Percentiles rank a stretch among this genome's conserved stretches.
These are phyloP conservation scores for Manacus vitellinus DNA, from an alignment of 2,113 vertebrate genomes.

Conservation along the genomic window DNA sequence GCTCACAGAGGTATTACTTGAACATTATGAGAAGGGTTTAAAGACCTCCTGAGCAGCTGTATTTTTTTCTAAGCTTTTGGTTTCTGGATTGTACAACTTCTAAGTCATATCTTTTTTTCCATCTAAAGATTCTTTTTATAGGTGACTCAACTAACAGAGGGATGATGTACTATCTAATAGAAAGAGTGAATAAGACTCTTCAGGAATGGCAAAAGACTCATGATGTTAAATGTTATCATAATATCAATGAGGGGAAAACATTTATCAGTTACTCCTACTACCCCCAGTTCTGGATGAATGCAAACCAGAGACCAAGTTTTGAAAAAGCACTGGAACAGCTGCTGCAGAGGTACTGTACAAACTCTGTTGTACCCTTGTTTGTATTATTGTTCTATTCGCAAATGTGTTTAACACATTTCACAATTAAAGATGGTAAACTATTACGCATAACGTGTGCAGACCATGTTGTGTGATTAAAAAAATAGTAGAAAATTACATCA, in stretches of 20 bases:
- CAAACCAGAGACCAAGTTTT: constrained; percentile 84
- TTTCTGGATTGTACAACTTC: background rate
- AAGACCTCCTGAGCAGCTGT: background rate
- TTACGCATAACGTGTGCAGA: background rate
- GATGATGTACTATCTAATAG: constrained; percentile 96
- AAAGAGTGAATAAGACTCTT: constrained; percentile 89
- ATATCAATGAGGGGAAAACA: constrained; percentile 86
- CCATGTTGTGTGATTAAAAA: constrained; percentile 31
- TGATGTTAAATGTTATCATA: constrained; percentile 81
- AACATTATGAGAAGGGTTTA: background rate
- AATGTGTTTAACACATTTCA: constrained; percentile 9
- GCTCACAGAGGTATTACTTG: background rate
- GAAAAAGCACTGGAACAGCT: constrained; percentile 86
- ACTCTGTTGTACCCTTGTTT: background rate
- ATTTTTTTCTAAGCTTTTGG: background rate
- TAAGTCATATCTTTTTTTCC: background rate
- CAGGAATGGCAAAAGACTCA: constrained; percentile 92
- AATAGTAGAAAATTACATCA: constrained; percentile 58
- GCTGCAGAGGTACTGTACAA: constrained; percentile 81
- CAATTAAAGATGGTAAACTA: constrained; percentile 43
- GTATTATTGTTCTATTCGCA: background rate
- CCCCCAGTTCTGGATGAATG: constrained; percentile 91
- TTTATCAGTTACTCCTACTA: constrained; percentile 92
- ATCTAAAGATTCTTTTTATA: constrained; percentile 88
- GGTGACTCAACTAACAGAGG: constrained; percentile 97